A percentile compares a stretch with the other conserved stretches of the same genome.
Conservation (phyloP, 2,888 invertebrate species). For the Ochropleura plecta region DNA sequence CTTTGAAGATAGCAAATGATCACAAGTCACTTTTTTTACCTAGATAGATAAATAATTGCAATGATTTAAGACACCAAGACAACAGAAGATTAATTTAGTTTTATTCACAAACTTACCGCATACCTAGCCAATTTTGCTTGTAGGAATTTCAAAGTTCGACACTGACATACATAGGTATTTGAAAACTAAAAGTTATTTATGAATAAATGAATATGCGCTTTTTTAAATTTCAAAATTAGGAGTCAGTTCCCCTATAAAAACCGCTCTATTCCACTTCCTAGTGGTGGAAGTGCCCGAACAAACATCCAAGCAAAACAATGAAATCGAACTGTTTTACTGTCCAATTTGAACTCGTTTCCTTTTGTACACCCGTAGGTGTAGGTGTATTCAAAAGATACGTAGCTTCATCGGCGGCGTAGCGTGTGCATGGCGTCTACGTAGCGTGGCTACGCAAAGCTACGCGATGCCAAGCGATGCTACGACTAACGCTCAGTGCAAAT, state of each 20-base stretch:
- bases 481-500: conserved; percentile 14
- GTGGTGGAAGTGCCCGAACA: background rate
- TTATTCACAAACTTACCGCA: background rate
- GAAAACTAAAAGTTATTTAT: background rate
- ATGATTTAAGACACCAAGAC: conserved; percentile 4
- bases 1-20: conserved; percentile 6
- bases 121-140: background rate
- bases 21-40: background rate
- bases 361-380: background rate
- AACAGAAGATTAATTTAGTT: conserved; percentile 12
- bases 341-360: background rate
- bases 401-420: background rate
- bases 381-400: background rate
- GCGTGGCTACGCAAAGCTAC: background rate
- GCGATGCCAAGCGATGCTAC: background rate
- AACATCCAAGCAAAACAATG: background rate
- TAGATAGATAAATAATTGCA: conserved; percentile 1
- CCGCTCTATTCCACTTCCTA: background rate
- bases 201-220: background rate
- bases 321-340: background rate
- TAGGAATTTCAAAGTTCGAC: too few relatives aligned
- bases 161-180: background rate
- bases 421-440: background rate
- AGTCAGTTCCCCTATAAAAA: background rate
- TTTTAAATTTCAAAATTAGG: background rate